phyloP scores from a whole-genome alignment of 92 coral and sea anemone genomes.

The Actinostola sp. region DNA sequence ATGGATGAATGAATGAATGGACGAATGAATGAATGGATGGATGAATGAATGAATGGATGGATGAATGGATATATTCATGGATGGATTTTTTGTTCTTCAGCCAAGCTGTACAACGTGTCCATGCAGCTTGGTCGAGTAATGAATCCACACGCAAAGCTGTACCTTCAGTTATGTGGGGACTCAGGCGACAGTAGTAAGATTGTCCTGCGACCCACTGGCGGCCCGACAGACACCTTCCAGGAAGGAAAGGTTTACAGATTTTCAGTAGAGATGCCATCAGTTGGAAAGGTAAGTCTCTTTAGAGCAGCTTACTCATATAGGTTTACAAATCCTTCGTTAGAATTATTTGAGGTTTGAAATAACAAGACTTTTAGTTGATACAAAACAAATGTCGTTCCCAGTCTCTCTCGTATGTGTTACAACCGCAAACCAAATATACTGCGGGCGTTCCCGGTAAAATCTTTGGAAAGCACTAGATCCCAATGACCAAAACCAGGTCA shows the following conservation, averaged over 20 bases:
- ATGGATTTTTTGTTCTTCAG: slow-evolving; percentile 41
- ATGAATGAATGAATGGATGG: too few relatives aligned
- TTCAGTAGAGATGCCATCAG: slow-evolving; percentile 95
- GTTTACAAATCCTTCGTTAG: too few relatives aligned
- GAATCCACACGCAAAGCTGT: slow-evolving; percentile 87
- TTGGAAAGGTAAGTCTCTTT: slow-evolving; percentile 76
- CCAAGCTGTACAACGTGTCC: slow-evolving; percentile 79
- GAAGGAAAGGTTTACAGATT: slow-evolving; percentile 93
- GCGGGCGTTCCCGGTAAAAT: too few relatives aligned
- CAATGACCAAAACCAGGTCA: too few relatives aligned
- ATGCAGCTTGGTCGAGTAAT: slow-evolving; percentile 86
- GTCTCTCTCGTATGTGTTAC: too few relatives aligned
- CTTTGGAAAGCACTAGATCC: too few relatives aligned
- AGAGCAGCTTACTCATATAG: too few relatives aligned
- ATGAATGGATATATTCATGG: too few relatives aligned
- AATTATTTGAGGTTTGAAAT: too few relatives aligned
- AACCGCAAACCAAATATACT: too few relatives aligned
- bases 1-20: too few relatives aligned
- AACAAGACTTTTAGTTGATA: neutral
- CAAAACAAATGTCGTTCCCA: neutral
- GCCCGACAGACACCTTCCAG: slow-evolving; percentile 77
- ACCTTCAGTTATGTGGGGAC: slow-evolving; percentile 91
- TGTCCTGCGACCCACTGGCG: slow-evolving; percentile 94
- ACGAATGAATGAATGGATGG: too few relatives aligned
- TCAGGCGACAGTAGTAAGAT: slow-evolving; percentile 91